A percentile compares a stretch with the other conserved stretches of the same genome.
phyloP scores from a whole-genome alignment of 2,113 vertebrate genomes.

The Jaculus jaculus region DNA sequence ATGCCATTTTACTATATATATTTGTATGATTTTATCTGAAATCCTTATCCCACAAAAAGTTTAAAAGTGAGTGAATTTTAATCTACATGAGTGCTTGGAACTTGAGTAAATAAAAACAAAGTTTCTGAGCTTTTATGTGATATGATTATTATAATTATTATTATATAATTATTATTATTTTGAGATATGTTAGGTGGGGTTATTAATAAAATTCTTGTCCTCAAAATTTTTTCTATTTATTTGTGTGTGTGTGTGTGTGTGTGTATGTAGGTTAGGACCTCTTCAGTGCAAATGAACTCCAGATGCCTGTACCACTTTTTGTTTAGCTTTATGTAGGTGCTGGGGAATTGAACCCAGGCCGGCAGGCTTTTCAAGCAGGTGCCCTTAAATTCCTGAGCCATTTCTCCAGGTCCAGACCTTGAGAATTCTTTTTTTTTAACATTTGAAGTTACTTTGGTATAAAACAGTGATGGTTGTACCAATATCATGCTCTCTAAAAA shows the following conservation, averaged over 20 bases:
- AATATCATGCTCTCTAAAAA: constrained; percentile 47
- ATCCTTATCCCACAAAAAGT: neutral
- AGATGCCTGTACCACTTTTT: too few relatives aligned
- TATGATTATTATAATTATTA: constrained; percentile 28
- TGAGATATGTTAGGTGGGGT: neutral
- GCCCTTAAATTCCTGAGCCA: too few relatives aligned
- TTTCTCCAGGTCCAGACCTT: neutral
- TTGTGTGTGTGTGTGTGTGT: too few relatives aligned
- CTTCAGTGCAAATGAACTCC: too few relatives aligned
- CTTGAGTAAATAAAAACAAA: neutral
- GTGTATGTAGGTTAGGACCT: too few relatives aligned
- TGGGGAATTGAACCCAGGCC: too few relatives aligned
- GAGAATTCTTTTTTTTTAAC: constrained; percentile 18
- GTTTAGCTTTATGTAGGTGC: too few relatives aligned
- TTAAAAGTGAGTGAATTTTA: neutral
- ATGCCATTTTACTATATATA: neutral
- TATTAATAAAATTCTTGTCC: constrained; percentile 15
- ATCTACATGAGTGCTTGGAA: neutral
- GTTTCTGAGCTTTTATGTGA: neutral
- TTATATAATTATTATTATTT: too few relatives aligned
- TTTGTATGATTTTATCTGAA: constrained; percentile 35
- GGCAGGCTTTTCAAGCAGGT: too few relatives aligned
- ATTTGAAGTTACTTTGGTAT: constrained; percentile 37
- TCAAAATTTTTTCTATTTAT: too few relatives aligned
- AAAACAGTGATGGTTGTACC: neutral